phyloP scores from a whole-genome alignment of 2,113 vertebrate species.

The Etheostoma cragini region DNA sequence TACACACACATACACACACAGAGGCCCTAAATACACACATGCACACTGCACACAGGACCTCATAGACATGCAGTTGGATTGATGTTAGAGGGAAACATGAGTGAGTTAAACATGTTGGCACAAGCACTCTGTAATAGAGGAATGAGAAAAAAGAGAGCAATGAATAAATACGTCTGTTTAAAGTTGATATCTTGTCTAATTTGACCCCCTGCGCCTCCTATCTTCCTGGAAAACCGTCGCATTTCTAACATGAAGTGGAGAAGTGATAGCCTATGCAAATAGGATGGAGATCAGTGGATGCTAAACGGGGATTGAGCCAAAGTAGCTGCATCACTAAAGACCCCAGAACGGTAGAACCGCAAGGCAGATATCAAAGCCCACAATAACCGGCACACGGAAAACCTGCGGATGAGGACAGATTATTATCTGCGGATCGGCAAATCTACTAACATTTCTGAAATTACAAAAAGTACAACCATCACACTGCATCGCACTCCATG shows the following conservation, averaged over 20 bases:
- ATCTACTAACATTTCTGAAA: slow-evolving; percentile 24
- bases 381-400: slow-evolving; percentile 21
- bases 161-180: slow-evolving; percentile 19
- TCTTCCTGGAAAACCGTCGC: slow-evolving; percentile 50
- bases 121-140: neutral
- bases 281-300: slow-evolving; percentile 39
- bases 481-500: neutral
- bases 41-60: neutral
- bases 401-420: slow-evolving; percentile 20
- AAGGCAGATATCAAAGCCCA: slow-evolving; percentile 31
- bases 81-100: neutral
- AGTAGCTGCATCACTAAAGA: slow-evolving; percentile 54
- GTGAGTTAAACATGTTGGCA: neutral
- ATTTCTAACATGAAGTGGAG: slow-evolving; percentile 43
- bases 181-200: slow-evolving; percentile 57
- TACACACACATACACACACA: neutral
- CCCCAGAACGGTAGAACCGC: slow-evolving; percentile 3
- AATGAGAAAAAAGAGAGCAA: neutral
- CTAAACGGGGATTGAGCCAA: slow-evolving; percentile 30
- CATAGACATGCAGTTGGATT: neutral
- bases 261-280: slow-evolving; percentile 39
- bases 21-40: neutral
- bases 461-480: slow-evolving; percentile 38
- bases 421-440: neutral
- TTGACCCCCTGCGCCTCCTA: slow-evolving; percentile 43